Conservation (phyloP, 2,113 vertebrate species). For the Aptenodytes forsteri region DNA sequence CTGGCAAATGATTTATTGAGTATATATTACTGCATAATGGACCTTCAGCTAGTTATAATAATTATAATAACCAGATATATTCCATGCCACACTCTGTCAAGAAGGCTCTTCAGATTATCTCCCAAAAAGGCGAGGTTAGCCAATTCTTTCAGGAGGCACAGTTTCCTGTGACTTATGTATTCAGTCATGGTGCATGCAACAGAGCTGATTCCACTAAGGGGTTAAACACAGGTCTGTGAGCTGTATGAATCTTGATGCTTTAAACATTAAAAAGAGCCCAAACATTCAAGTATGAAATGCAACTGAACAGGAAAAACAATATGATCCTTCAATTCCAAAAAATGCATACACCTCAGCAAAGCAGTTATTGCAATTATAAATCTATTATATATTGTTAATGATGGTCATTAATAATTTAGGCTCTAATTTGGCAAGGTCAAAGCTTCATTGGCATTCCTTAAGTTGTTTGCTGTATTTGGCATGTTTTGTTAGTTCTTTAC, state of each 20-base stretch:
- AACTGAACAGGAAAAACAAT: not conserved
- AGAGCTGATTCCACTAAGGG: not conserved
- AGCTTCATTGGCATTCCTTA: not conserved
- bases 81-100: not conserved
- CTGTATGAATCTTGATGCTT: not conserved
- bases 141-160: not conserved
- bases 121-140: not conserved
- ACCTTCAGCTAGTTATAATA: not conserved
- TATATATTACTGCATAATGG: not conserved
- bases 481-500: not conserved
- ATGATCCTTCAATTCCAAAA: not conserved
- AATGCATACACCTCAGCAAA: not conserved
- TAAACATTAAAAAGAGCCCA: not conserved
- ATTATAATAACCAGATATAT: conserved; percentile 3
- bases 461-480: not conserved
- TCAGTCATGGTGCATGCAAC: not conserved
- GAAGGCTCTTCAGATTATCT: not conserved
- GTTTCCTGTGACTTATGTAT: not conserved
- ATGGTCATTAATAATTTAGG: not conserved
- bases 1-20: conserved; percentile 11
- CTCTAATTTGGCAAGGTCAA: not conserved
- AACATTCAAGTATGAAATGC: not conserved
- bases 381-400: not conserved
- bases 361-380: not conserved
- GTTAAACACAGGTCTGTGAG: not conserved